A percentile compares a stretch with the other conserved stretches of the same genome.
phyloP scores from a whole-genome alignment of 2,113 vertebrate species.

The Tachysurus fulvidraco region DNA sequence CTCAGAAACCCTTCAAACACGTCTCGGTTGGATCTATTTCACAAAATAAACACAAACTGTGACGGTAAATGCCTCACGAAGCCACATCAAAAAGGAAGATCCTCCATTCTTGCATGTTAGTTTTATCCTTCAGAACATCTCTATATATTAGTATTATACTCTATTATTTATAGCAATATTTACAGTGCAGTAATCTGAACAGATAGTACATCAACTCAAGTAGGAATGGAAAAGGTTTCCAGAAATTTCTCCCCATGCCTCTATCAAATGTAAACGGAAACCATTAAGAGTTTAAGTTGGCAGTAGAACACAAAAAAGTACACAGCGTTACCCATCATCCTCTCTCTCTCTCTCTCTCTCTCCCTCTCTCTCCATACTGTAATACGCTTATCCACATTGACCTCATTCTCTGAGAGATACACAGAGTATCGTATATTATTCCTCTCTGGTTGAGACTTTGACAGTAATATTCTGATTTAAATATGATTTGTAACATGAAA shows the following conservation, averaged over 20 bases:
- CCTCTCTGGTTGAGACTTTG: conserved; percentile 2
- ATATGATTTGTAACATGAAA: conserved; percentile 29
- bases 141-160: no score
- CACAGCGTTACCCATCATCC: conserved; percentile 4
- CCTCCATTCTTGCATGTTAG: not conserved
- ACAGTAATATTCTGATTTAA: conserved; percentile 15
- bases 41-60: not conserved
- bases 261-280: not conserved
- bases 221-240: no score
- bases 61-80: not conserved
- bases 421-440: conserved; percentile 17
- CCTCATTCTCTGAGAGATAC: conserved; percentile 2
- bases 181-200: no score
- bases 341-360: not conserved
- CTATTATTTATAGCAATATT: no score
- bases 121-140: not conserved
- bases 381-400: not conserved
- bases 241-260: no score
- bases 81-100: not conserved
- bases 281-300: not conserved
- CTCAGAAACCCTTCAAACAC: not conserved
- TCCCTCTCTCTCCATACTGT: not conserved
- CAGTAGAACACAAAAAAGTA: conserved; percentile 28
- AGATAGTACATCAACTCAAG: no score
- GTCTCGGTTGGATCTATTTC: not conserved